These are phyloP conservation scores for Dorcus hopei DNA, from an alignment of 2,888 invertebrate species.

Conservation along the genomic window DNA sequence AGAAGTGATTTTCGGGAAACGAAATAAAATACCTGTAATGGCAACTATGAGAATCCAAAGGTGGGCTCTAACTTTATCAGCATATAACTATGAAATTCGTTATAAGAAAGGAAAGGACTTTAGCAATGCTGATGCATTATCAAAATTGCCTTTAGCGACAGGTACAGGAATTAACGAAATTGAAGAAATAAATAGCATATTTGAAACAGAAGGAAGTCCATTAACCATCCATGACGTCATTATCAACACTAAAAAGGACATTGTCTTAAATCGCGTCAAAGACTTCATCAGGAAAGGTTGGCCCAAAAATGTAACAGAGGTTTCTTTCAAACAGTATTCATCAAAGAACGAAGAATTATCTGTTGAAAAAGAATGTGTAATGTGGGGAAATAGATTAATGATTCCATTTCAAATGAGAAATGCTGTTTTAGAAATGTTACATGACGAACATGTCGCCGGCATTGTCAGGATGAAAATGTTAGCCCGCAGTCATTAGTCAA, in stretches of 20 bases:
- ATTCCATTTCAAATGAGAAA: too few species aligned
- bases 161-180: background rate
- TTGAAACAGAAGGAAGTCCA: slow-evolving; percentile 1
- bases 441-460: too few species aligned
- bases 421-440: too few species aligned
- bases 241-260: slow-evolving; percentile 6
- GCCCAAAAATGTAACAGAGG: background rate
- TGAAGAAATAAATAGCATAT: background rate
- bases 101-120: slow-evolving; percentile 5
- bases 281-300: slow-evolving; percentile 12
- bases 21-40: too few species aligned
- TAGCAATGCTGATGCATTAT: slow-evolving; percentile 11
- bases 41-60: too few species aligned
- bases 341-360: background rate
- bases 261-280: background rate
- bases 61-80: too few species aligned
- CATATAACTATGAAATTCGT: background rate
- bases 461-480: too few species aligned
- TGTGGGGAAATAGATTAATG: too few species aligned
- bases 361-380: too few species aligned
- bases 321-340: background rate
- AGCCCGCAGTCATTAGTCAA: too few species aligned
- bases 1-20: too few species aligned
- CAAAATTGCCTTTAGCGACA: slow-evolving; percentile 4
- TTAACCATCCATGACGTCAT: slow-evolving; percentile 1